phyloP scores from a whole-genome alignment of 2,113 vertebrate genomes.

The Xenopus borealis region DNA sequence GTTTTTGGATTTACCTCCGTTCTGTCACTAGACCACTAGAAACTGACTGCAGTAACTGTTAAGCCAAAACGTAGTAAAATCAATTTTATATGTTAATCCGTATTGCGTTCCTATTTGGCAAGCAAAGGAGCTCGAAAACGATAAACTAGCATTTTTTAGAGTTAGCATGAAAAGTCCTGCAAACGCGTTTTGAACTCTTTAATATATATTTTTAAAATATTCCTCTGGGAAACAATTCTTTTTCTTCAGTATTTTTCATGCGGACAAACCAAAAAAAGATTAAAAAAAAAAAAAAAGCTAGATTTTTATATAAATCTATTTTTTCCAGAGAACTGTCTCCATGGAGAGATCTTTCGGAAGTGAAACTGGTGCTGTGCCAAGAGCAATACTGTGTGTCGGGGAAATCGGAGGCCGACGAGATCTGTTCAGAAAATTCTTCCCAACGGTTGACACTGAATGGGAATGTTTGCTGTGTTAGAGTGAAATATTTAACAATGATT shows the following conservation, averaged over 20 bases:
- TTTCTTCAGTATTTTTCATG: conserved; percentile 52
- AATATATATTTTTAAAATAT: conserved; percentile 54
- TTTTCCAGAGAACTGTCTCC: conserved; percentile 49
- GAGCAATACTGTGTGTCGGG: conserved; percentile 67
- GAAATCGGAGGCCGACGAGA: no score
- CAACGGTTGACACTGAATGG: no score
- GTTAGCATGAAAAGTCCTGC: conserved; percentile 46
- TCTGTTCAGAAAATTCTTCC: no score
- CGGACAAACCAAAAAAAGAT: conserved; percentile 66
- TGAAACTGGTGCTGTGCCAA: conserved; percentile 73
- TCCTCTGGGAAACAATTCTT: conserved; percentile 76
- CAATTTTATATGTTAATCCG: not conserved
- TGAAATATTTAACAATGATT: no score
- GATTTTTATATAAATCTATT: not conserved
- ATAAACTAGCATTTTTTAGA: conserved; percentile 50
- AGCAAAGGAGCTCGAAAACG: conserved; percentile 35
- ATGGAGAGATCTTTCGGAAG: conserved; percentile 61
- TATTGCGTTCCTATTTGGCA: not conserved
- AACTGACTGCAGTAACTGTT: not conserved
- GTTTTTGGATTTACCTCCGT: not conserved
- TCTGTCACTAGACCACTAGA: not conserved
- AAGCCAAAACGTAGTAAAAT: not conserved
- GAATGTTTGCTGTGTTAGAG: no score
- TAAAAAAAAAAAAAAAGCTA: conserved; percentile 54
- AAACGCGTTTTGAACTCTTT: conserved; percentile 50